phyloP scores from a whole-genome alignment of 2,113 vertebrate genomes.

The Mustela nigripes region DNA sequence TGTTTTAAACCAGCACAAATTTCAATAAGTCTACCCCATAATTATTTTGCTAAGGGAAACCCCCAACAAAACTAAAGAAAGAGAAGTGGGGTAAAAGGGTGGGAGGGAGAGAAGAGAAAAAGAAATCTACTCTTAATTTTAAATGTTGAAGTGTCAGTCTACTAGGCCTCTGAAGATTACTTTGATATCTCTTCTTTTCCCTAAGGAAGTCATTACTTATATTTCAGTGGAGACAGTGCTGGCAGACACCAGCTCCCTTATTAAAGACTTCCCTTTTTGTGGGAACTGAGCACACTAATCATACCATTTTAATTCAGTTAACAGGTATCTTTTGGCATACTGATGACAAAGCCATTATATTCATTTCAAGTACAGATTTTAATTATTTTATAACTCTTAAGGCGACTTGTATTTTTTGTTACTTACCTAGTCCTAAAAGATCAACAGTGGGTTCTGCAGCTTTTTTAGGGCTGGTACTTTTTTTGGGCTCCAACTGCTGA shows the following conservation, averaged over 20 bases:
- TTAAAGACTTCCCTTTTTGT: slow-evolving; percentile 73
- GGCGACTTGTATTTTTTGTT: slow-evolving; percentile 60
- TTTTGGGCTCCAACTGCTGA: slow-evolving; percentile 90
- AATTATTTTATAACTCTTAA: not conserved
- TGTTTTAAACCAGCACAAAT: slow-evolving; percentile 30
- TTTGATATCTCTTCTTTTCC: slow-evolving; percentile 80
- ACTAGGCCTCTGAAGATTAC: slow-evolving; percentile 81
- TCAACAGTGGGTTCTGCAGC: slow-evolving; percentile 92
- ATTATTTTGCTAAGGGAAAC: slow-evolving; percentile 58
- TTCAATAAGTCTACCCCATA: slow-evolving; percentile 50
- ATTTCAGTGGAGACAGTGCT: slow-evolving; percentile 70
- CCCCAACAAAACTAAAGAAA: not conserved
- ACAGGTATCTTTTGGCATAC: slow-evolving; percentile 62
- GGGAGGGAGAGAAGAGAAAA: not conserved
- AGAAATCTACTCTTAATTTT: slow-evolving; percentile 34
- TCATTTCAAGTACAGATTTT: slow-evolving; percentile 51
- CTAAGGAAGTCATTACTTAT: slow-evolving; percentile 86
- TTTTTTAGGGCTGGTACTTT: slow-evolving; percentile 91
- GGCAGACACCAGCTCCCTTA: slow-evolving; percentile 63
- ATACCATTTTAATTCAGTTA: slow-evolving; percentile 66
- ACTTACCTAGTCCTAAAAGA: slow-evolving; percentile 97
- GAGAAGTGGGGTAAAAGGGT: fast-evolving
- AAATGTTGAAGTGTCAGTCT: slow-evolving; percentile 76
- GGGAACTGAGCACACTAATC: slow-evolving; percentile 66
- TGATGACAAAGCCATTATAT: slow-evolving; percentile 47